Conservation (phyloP, 2,888 invertebrate genomes). For the Epiblema foenella region DNA sequence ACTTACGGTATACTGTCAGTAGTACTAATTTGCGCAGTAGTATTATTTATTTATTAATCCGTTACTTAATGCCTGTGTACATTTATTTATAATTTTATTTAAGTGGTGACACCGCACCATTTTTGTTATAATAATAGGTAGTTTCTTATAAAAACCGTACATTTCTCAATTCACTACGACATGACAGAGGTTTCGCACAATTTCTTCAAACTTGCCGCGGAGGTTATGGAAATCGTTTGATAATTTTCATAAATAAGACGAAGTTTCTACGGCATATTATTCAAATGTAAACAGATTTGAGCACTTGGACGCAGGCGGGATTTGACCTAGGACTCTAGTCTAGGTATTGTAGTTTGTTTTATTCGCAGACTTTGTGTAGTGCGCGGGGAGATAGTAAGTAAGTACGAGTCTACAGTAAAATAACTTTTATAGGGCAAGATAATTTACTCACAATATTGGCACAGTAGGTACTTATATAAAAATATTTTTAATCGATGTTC, state of each 20-base stretch:
- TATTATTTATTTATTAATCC: no score
- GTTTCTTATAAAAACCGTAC: no score
- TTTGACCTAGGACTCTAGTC: conserved; percentile 20
- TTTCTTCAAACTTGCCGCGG: conserved; percentile 40
- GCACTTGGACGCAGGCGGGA: conserved; percentile 33
- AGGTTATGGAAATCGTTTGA: conserved; percentile 43
- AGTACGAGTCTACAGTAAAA: not conserved
- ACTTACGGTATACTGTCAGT: no score
- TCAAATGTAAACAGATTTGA: conserved; percentile 43
- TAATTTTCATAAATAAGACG: conserved; percentile 44
- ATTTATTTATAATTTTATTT: no score
- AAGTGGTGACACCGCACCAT: no score
- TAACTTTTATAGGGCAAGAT: no score
- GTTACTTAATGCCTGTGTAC: no score
- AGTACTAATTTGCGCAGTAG: no score
- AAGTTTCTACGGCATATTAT: conserved; percentile 37
- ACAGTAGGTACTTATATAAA: no score
- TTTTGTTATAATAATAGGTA: no score
- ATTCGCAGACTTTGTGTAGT: not conserved
- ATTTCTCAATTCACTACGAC: conserved; percentile 9
- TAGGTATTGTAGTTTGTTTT: conserved; percentile 13
- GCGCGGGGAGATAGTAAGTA: not conserved
- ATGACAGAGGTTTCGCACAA: conserved; percentile 36
- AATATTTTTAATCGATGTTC: no score
- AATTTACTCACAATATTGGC: no score